Evolutionary conservation across 2,797 vertebrate species (phyloP), one percentile per base, ranked within the genome.

Genomic region (Aselliscus stoliczkanus): DNA sequence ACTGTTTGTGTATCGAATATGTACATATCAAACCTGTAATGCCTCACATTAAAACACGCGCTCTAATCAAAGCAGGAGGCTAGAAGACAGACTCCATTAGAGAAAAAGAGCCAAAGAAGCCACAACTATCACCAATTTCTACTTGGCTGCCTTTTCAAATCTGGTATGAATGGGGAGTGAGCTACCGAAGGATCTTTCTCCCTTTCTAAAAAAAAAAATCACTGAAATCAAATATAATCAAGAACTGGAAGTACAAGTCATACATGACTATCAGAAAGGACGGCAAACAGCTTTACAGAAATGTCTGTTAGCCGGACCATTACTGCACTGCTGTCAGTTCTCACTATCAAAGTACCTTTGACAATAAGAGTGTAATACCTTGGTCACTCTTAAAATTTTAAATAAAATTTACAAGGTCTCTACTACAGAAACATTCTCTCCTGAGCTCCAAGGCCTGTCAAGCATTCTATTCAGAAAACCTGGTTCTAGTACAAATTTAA

Each of bases 21-120:
- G 3, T 39, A 94, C 96, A 54, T 77, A 96, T 86, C 90, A 94
- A 91, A 72, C 34, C 37, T n/a, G 10, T 54, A 31, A 60, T 52
- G 18, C 18, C 56, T 76, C 25, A 50, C 4, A 76, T 73, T 88
- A 87, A 77, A 34, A 76, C 21, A 29, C n/a, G 17, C 56, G 76
- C 29, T 12, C 8, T 42, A 0, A 1, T 77, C 81, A 84, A 72
- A 73, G 27, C 14, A 27, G 2, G 18, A 4, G 10, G 13, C 58
- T 58, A 34, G 1, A 58, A 56, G 5, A 52, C 80, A 79, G 39
- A 81, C 17, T 39, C 8, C 21, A 65, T 37, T 70, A 70, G 31
- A 34, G 86, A 56, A 79, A 73, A 72, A 69, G 6, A 72, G 56
- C 21, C 52, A 75, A 23, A 79, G 44, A 94, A 87, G 84, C 13